Conservation (phyloP, 2,888 invertebrate species). For the Cloeon dipterum region DNA sequence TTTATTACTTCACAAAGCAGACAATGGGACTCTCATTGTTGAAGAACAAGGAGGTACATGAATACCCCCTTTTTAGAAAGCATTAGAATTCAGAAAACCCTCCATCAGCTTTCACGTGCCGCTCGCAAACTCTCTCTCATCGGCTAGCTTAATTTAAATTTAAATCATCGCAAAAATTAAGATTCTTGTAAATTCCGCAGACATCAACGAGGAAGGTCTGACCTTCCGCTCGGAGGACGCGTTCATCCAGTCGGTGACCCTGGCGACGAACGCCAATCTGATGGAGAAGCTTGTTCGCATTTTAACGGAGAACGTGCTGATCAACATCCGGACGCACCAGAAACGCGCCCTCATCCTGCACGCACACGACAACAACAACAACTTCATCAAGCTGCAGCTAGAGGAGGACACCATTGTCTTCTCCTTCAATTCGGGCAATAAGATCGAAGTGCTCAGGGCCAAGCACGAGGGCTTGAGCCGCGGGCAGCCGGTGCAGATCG, state of each 20-base stretch:
- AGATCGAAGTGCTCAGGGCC: constrained; percentile 56
- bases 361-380: constrained; percentile 79
- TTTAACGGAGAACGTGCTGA: constrained; percentile 55
- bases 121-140: too few species aligned
- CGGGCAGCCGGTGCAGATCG: constrained; percentile 69
- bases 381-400: constrained; percentile 75
- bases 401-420: constrained; percentile 59
- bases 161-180: too few species aligned
- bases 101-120: too few species aligned
- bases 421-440: constrained; percentile 59
- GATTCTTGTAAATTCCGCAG: too few species aligned
- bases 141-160: too few species aligned
- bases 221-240: constrained; percentile 49
- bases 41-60: too few species aligned
- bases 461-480: constrained; percentile 46
- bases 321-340: constrained; percentile 76
- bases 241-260: neutral
- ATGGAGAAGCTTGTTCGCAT: constrained; percentile 35
- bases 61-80: too few species aligned
- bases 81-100: too few species aligned
- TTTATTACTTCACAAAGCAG: too few species aligned
- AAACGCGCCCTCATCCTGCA: constrained; percentile 61
- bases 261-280: neutral
- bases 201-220: constrained; percentile 71
- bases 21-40: too few species aligned